Base-by-base conservation (phyloP, 2,113 vertebrate species). In the Oxyura jamaicensis region DNA sequence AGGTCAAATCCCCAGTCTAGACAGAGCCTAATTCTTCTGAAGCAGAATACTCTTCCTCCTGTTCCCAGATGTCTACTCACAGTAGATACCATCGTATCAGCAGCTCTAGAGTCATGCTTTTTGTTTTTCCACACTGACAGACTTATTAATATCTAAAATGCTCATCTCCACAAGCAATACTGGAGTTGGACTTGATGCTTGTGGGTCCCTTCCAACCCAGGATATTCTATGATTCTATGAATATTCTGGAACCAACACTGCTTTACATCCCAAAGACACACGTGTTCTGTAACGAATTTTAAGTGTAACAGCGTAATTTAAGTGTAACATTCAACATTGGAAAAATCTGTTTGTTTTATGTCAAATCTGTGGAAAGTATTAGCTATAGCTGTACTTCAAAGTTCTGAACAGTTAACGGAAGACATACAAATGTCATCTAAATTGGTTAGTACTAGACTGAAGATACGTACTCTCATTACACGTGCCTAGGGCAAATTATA, bases 1-100 rank as follows among this genome's bases (percentile, higher is more conserved):
- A 33, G 94, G 85, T 92, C 92, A 97, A 97, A 97, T 97, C 95
- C 95, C 52, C 88, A 95, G 95, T 97, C 96, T 97, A 97, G 96
- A 97, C 96, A 97, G 88, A 90, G 75, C 58, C 95, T 96, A 97
- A 97, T 97, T 96, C 95, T 95, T 90, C 86, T 56, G 84, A 88
- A 92, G 88, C 92, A 96, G 15, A 88, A 42, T 16, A 69, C 84
- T 84, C 80, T 86, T 66, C 55, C 92, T 89, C 86, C 72, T 77
- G 58, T 33, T 83, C 92, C 94, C 96, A 95, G 94, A 96, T 95
- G 95, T 94, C 93, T 82, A 91, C 50, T 84, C 69, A 80, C 76
- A 92, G 90, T 93, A 97, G 90, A 96, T 90, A 81, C 80, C 90
- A 88, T 10, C 73, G 48, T 23, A 65, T 28, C 23, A 14, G 83